Evolutionary conservation across 2,797 vertebrate species (phyloP).

Genomic region (Rhabdophis nuchalis): DNA sequence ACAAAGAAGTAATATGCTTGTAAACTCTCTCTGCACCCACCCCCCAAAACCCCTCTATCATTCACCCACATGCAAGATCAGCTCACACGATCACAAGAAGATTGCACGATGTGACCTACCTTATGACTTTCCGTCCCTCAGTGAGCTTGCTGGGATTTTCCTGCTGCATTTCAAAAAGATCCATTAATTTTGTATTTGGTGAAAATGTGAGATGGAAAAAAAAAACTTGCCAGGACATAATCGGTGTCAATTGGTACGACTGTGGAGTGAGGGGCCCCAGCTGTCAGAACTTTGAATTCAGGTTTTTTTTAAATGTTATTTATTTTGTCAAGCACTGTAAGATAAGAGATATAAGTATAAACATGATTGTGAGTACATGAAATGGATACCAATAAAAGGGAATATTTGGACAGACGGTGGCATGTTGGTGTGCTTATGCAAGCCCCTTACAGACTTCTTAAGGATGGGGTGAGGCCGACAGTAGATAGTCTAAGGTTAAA

Average conservation of each 20-base stretch:
- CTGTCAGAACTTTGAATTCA: no score
- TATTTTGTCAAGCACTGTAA: no score
- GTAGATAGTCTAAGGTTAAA: no score
- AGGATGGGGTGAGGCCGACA: no score
- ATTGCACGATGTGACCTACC: background rate
- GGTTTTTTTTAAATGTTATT: no score
- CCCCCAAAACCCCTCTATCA: slow-evolving; percentile 11
- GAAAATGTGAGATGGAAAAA: background rate
- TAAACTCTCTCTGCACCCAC: background rate
- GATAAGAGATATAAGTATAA: no score
- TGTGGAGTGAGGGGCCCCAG: no score
- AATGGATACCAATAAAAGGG: no score
- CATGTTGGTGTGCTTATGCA: no score
- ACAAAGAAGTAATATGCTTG: slow-evolving; percentile 17
- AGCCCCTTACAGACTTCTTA: no score
- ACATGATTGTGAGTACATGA: no score
- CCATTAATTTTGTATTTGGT: background rate
- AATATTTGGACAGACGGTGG: no score
- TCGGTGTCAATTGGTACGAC: background rate
- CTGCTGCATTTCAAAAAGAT: background rate
- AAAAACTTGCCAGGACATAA: background rate
- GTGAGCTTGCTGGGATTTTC: background rate
- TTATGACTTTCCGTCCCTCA: background rate
- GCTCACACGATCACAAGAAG: background rate
- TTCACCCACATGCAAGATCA: background rate